Evolutionary conservation across 2,888 invertebrate genomes (phyloP), one percentile per base, ranked within the genome.

Genomic region (Allophyes oxyacanthae): DNA sequence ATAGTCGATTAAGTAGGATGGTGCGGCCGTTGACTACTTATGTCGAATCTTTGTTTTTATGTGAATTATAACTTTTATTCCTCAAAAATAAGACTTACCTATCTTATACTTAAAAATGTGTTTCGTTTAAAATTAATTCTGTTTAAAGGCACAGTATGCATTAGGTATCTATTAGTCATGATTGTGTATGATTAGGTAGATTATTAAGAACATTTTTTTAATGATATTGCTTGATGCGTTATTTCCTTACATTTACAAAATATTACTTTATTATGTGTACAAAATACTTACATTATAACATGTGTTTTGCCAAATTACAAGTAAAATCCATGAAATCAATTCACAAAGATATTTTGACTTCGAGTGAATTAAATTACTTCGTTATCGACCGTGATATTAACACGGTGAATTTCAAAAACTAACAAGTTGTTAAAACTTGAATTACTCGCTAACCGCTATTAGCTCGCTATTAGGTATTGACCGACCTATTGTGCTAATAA

Each of bases 381-480:
- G 1, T n/a, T 9, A 8, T 41, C 38, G 9, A 36, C 34, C 11
- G 40, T n/a, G 14, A 38, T 11, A n/a, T 0, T 11, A 14, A 8
- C 1, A 1, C 9, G 7, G 7, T 4, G 13, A 43, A 10, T 49
- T 40, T 36, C 11, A 4, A 25, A n/a, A n/a, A n/a, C n/a, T n/a
- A n/a, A n/a, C n/a, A n/a, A n/a, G n/a, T n/a, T n/a, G n/a, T n/a
- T n/a, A n/a, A n/a, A n/a, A n/a, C n/a, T n/a, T n/a, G 20, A 20
- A 20, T 20, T 20, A 20, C 20, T 63, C 13, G 28, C 36, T 11
- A 33, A 37, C 56, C 62, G 62, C 62, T 49, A 7, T 25, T 26
- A 28, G 25, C 64, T 49, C 49, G 44, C 48, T 49, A 14, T 40
- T n/a, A n/a, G n/a, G n/a, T 13, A 25, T 20, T 20, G 41, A 62